These are phyloP conservation scores for Glaucomys volans DNA, from an alignment of 2,113 vertebrate species.

Conservation along the genomic window DNA sequence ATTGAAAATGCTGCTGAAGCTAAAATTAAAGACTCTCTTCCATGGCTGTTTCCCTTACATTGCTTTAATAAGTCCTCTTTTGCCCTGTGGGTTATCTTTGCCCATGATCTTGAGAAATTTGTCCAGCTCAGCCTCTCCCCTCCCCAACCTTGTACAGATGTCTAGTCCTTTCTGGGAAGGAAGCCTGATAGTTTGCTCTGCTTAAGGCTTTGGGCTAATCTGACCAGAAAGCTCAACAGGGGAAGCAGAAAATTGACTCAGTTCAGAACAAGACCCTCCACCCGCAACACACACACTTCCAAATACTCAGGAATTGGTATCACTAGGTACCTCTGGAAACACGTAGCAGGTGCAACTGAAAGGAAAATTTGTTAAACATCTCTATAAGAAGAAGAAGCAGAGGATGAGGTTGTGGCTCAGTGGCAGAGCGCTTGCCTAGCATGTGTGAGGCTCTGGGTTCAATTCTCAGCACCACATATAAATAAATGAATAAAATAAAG, in stretches of 20 bases:
- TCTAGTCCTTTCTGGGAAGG: not conserved
- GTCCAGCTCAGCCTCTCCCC: not conserved
- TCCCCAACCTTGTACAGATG: not conserved
- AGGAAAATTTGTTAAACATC: not conserved
- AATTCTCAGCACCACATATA: no score
- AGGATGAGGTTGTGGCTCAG: no score
- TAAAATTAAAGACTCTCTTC: constrained; percentile 10
- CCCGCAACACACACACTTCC: no score
- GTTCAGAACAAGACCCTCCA: not conserved
- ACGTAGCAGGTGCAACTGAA: not conserved
- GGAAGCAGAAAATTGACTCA: not conserved
- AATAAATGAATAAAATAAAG: no score
- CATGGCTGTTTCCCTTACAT: not conserved
- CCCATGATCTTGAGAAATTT: not conserved
- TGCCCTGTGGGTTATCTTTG: not conserved
- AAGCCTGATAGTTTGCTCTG: not conserved
- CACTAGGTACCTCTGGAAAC: not conserved
- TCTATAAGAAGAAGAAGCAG: not conserved
- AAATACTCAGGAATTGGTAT: not conserved
- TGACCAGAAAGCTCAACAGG: not conserved
- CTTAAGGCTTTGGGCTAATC: not conserved
- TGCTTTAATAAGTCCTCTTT: not conserved
- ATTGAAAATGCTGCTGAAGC: not conserved
- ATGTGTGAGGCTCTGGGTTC: no score
- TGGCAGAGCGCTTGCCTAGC: no score